These are phyloP conservation scores for Macroteleia sp. DNA, from an alignment of 2,888 invertebrate genomes.

Conservation along the genomic window DNA sequence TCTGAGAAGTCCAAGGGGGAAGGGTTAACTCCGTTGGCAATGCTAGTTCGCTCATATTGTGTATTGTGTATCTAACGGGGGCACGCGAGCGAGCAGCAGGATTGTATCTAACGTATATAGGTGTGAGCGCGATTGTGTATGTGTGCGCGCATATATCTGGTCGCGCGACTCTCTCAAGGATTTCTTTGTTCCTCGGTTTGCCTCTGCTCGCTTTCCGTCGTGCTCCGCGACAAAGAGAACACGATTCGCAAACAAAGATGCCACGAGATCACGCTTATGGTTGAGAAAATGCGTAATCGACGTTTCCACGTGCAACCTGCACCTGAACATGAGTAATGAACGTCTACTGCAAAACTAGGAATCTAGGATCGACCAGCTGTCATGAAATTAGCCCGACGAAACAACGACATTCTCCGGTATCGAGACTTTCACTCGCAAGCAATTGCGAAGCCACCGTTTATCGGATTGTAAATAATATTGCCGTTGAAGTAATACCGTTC, in stretches of 20 bases:
- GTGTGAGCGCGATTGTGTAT: neutral
- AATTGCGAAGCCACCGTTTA: slow-evolving; percentile 4
- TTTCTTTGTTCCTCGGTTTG: slow-evolving; percentile 75
- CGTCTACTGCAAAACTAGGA: slow-evolving; percentile 64
- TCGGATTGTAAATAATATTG: slow-evolving; percentile 18
- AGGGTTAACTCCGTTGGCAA: slow-evolving; percentile 23
- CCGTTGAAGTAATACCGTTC: neutral
- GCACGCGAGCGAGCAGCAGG: slow-evolving; percentile 46
- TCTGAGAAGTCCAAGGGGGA: too few relatives aligned
- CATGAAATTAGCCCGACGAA: slow-evolving; percentile 30
- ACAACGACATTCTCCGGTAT: neutral
- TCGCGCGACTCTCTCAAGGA: slow-evolving; percentile 72
- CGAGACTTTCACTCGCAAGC: slow-evolving; percentile 29
- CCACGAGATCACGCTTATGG: slow-evolving; percentile 53
- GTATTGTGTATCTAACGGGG: slow-evolving; percentile 54
- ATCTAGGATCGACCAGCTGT: slow-evolving; percentile 43
- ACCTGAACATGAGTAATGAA: slow-evolving; percentile 80
- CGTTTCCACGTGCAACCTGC: slow-evolving; percentile 77
- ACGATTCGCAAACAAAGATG: neutral
- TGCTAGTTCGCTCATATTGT: slow-evolving; percentile 48
- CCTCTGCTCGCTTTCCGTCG: slow-evolving; percentile 59
- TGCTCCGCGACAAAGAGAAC: slow-evolving; percentile 21
- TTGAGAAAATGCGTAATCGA: slow-evolving; percentile 73
- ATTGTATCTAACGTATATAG: slow-evolving; percentile 29
- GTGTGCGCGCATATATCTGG: slow-evolving; percentile 36